Conservation (phyloP, 2,797 vertebrate genomes). For the Xenopus petersii region DNA sequence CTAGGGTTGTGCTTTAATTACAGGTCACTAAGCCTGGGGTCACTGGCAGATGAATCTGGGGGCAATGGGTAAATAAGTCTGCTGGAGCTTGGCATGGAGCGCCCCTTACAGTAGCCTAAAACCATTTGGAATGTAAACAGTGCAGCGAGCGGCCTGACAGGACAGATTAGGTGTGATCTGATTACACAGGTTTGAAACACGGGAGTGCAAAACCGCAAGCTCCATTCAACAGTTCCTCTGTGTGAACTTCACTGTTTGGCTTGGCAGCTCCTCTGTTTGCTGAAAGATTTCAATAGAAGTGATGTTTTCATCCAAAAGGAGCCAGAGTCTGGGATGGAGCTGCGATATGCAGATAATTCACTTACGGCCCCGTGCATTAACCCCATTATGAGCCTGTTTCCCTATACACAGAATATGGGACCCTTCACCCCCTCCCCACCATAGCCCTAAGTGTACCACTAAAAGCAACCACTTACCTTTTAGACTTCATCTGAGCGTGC, state of each 20-base stretch:
- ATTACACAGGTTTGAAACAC: constrained; percentile 31
- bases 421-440: too few species aligned
- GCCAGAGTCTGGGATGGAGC: neutral
- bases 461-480: constrained; percentile 70
- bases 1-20: neutral
- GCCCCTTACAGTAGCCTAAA: constrained; percentile 37
- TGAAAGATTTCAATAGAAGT: constrained; percentile 27
- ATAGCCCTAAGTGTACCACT: too few species aligned
- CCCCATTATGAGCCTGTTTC: too few species aligned
- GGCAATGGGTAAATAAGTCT: constrained; percentile 17
- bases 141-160: constrained; percentile 18
- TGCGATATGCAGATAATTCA: too few species aligned
- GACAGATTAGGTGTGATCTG: constrained; percentile 41
- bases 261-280: constrained; percentile 26
- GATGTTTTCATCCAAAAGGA: constrained; percentile 25
- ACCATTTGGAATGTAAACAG: constrained; percentile 43
- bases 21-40: neutral
- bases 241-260: constrained; percentile 21
- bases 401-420: too few species aligned
- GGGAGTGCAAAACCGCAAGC: constrained; percentile 18
- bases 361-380: too few species aligned
- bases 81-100: constrained; percentile 4
- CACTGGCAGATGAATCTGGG: neutral
- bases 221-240: constrained; percentile 16
- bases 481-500: constrained; percentile 91